Evolutionary conservation across 2,797 vertebrate genomes (phyloP), one percentile per base, ranked within the genome.

Genomic region (Clarias laeviceps): DNA sequence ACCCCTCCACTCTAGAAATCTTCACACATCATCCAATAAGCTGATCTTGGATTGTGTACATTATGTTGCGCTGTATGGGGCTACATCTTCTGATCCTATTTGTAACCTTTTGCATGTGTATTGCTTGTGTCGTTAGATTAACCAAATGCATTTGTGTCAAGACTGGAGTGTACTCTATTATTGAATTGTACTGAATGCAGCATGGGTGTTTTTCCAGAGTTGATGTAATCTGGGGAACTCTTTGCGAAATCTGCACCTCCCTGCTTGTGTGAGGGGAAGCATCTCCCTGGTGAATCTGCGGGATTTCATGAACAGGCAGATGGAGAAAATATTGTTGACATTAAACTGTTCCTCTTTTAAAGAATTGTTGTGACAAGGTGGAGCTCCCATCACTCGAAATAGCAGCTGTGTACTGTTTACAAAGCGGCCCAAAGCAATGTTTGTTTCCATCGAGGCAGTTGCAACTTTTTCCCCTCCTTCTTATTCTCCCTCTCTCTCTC

Each of bases 341-440:
- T 94, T 95, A 95, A 95, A 95, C 94, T 95, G 94, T 95, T 95
- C 92, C 93, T 95, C 93, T 95, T 95, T 95, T 94, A 94, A 94
- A 93, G 93, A 94, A 94, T 91, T 95, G 94, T 94, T 95, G 94
- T 95, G 95, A 95, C 94, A 95, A 95, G 95, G 95, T 95, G 94
- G 94, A 94, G 95, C 93, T 95, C 94, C 94, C 93, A 92, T 95
- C 95, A 94, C 93, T 94, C 88, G 91, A 94, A 93, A 95, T 94
- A 96, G 94, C 94, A 95, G 93, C 93, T 94, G 94, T 94, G 92
- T 93, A 91, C 93, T 93, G 93, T 95, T 95, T 94, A 94, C 94
- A 95, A 94, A 94, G 94, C 87, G 90, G 92, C 94, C 94, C 93
- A 94, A 92, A 95, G 94, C 94, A 91, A 93, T 94, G 93, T 94